Conservation (phyloP, 2,888 invertebrate species). For the Plebejus anna region DNA sequence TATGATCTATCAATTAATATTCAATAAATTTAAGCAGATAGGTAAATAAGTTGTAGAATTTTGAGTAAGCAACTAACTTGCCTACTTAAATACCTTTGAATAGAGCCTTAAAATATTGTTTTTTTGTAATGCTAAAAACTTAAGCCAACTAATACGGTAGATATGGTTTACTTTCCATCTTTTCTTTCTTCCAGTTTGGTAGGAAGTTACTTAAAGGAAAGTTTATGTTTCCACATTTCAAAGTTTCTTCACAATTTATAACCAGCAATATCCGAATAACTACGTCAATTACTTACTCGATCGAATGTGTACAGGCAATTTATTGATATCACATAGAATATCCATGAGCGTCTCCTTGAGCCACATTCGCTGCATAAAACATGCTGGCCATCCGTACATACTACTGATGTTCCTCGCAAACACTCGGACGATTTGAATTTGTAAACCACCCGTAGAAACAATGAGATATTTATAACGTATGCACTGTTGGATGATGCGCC, state of each 20-base stretch:
- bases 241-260: not conserved
- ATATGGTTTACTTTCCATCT: no score
- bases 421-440: constrained; percentile 53
- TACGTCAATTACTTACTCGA: not conserved
- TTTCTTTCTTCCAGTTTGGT: no score
- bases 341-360: constrained; percentile 47
- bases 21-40: no score
- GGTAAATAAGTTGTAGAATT: no score
- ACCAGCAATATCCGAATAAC: not conserved
- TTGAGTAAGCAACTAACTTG: no score
- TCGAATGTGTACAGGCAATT: not conserved
- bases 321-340: not conserved
- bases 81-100: no score
- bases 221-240: not conserved
- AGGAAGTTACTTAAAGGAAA: no score
- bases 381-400: constrained; percentile 49
- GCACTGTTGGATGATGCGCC: not conserved
- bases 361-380: constrained; percentile 67
- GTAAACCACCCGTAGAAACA: constrained; percentile 51
- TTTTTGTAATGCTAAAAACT: no score
- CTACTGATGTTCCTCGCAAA: constrained; percentile 64
- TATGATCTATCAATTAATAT: no score
- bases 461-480: constrained; percentile 45
- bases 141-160: no score
- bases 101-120: no score